A percentile compares a stretch with the other conserved stretches of the same genome.
phyloP scores from a whole-genome alignment of 2,797 vertebrate species.

The Pseudopleuronectes americanus region DNA sequence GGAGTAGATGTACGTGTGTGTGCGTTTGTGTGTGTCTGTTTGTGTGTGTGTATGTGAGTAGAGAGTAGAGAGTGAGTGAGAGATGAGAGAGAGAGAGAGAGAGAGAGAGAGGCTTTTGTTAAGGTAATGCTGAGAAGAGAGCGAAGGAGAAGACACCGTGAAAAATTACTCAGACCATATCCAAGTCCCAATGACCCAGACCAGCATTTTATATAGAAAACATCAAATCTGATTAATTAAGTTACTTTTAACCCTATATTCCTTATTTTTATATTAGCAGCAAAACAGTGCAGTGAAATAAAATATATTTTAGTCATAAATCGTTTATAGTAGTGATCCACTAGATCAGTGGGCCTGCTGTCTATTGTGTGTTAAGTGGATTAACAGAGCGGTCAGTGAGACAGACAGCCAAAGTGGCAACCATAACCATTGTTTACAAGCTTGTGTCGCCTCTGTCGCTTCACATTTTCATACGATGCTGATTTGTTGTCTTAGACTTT shows the following conservation, averaged over 20 bases:
- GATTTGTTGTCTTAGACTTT: constrained; percentile 60
- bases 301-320: constrained; percentile 28
- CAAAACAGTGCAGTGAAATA: constrained; percentile 22
- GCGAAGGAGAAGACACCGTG: constrained; percentile 72
- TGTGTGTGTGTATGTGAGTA: constrained; percentile 55
- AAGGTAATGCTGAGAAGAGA: constrained; percentile 73
- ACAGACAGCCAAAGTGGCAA: constrained; percentile 76
- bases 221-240: background rate
- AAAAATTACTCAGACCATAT: constrained; percentile 68
- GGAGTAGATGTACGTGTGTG: constrained; percentile 63
- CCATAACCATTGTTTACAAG: constrained; percentile 77
- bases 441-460: constrained; percentile 65
- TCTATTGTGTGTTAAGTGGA: constrained; percentile 80
- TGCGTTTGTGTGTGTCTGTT: constrained; percentile 44
- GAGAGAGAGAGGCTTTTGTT: constrained; percentile 76
- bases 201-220: constrained; percentile 1
- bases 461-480: constrained; percentile 58
- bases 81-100: constrained; percentile 55
- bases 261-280: constrained; percentile 4
- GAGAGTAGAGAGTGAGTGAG: too few relatives aligned
- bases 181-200: constrained; percentile 49
- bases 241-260: background rate
- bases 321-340: constrained; percentile 26
- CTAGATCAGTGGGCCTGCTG: constrained; percentile 55
- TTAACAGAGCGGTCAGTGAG: constrained; percentile 78